Evolutionary conservation across 2,797 vertebrate species (phyloP).

Genomic region (Agapornis canus): DNA sequence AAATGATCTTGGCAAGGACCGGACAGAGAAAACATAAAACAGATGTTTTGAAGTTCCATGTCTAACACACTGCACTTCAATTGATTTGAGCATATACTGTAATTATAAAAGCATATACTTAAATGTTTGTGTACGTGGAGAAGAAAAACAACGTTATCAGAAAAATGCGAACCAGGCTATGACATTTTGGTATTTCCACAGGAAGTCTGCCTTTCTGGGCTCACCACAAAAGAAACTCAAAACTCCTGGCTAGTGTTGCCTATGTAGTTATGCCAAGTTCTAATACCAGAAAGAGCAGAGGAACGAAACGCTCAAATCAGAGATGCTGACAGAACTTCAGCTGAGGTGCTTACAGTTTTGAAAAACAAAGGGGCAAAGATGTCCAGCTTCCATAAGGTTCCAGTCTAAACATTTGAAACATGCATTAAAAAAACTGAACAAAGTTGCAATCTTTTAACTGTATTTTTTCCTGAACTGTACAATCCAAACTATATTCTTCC

Average conservation of each 20-base stretch:
- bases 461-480: not conserved
- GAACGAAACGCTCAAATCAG: not conserved
- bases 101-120: not conserved
- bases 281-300: not conserved
- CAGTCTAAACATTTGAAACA: not conserved
- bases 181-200: not conserved
- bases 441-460: not conserved
- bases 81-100: not conserved
- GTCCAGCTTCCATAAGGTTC: not conserved
- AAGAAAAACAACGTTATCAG: not conserved
- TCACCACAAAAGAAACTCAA: not conserved
- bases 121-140: not conserved
- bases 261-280: not conserved
- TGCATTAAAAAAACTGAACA: not conserved
- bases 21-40: not conserved
- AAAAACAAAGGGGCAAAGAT: not conserved
- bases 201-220: not conserved
- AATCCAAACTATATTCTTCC: not conserved
- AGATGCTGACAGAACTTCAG: not conserved
- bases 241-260: not conserved
- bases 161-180: not conserved
- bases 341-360: not conserved
- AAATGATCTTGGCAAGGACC: not conserved
- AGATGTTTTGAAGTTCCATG: not conserved
- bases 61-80: not conserved